These are phyloP conservation scores for Melitaea cinxia DNA, from an alignment of 1,140 invertebrate species.

Conservation along the genomic window DNA sequence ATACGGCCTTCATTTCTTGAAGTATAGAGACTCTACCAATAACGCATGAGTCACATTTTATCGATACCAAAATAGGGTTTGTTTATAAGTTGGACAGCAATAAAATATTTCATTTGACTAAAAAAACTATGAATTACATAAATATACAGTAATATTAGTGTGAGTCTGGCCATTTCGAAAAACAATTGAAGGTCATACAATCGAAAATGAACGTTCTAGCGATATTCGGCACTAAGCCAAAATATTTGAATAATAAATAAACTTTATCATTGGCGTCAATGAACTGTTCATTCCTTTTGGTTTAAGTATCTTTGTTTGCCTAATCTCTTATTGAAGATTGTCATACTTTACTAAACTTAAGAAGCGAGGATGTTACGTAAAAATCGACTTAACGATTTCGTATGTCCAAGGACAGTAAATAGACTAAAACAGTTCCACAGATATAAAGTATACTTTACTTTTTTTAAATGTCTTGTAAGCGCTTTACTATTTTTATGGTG, in stretches of 20 bases:
- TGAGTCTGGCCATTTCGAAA: constrained; percentile 13
- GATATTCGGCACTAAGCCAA: constrained; percentile 34
- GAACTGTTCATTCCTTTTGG: background rate
- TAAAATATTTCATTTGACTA: constrained; percentile 31
- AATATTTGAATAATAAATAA: constrained; percentile 25
- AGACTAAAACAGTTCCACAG: constrained; percentile 9
- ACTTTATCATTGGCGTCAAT: constrained; percentile 1
- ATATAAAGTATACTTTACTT: constrained; percentile 4
- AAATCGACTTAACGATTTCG: constrained; percentile 1
- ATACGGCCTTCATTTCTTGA: constrained; percentile 35
- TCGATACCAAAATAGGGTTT: constrained; percentile 26
- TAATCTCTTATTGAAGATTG: background rate
- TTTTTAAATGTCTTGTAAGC: background rate
- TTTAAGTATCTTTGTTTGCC: background rate
- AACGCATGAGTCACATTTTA: constrained; percentile 36
- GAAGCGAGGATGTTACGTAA: constrained; percentile 6
- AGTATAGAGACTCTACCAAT: constrained; percentile 35
- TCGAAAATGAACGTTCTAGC: constrained; percentile 14
- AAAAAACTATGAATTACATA: constrained; percentile 17
- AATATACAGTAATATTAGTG: constrained; percentile 21
- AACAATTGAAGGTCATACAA: constrained; percentile 41
- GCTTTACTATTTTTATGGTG: background rate
- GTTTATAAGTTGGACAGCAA: constrained; percentile 16
- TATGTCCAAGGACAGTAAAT: constrained; percentile 2
- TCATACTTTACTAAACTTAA: background rate